Evolutionary conservation across 2,797 vertebrate genomes (phyloP).

Genomic region (Aphelocoma californica): DNA sequence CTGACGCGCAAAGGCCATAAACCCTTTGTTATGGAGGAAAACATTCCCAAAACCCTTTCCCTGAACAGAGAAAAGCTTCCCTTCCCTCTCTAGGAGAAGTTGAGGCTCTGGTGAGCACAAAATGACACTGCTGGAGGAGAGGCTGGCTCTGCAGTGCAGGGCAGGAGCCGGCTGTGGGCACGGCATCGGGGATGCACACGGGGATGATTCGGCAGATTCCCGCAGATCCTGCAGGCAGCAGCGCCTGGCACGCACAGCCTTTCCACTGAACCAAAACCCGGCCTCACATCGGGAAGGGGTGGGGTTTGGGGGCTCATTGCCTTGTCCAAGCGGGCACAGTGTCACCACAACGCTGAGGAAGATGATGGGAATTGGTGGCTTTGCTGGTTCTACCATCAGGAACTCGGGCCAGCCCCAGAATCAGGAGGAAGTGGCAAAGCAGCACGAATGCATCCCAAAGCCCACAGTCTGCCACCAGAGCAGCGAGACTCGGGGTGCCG

Average conservation of each 20-base stretch:
- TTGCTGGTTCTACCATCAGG: neutral
- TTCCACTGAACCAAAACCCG: neutral
- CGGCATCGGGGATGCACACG: fast-evolving
- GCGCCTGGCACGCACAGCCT: fast-evolving
- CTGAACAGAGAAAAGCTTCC: neutral
- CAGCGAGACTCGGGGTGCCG: neutral
- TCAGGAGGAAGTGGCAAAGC: neutral
- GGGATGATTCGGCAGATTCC: neutral
- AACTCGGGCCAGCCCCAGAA: fast-evolving
- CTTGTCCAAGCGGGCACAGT: fast-evolving
- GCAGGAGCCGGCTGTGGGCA: neutral
- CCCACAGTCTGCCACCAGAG: fast-evolving
- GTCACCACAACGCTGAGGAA: fast-evolving
- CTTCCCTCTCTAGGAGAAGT: neutral
- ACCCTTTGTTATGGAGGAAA: neutral
- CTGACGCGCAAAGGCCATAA: neutral
- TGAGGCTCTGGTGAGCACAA: fast-evolving
- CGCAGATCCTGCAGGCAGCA: neutral
- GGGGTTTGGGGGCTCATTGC: fast-evolving
- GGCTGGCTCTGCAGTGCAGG: neutral
- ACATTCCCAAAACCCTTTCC: neutral
- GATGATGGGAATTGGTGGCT: fast-evolving
- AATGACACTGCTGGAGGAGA: fast-evolving
- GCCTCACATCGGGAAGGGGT: fast-evolving
- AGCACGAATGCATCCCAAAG: neutral